These are phyloP conservation scores for Drosophila simulans DNA, from an alignment of 1,140 invertebrate genomes.

Conservation along the genomic window DNA sequence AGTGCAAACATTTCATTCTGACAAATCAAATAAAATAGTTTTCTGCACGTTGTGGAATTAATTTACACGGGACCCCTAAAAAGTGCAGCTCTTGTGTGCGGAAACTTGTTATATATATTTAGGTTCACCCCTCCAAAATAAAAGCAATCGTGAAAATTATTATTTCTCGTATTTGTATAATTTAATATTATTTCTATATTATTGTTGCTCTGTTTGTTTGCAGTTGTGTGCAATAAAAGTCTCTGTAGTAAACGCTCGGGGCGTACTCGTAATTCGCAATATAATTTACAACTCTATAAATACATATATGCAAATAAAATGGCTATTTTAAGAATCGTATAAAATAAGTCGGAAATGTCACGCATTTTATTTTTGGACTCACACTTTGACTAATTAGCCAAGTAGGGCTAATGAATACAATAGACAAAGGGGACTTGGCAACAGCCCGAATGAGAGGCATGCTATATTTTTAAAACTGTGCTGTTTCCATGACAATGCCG, in stretches of 20 bases:
- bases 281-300: background rate
- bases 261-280: background rate
- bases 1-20: background rate
- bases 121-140: conserved; percentile 15
- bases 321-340: background rate
- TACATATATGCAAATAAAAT: background rate
- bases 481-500: background rate
- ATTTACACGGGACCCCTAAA: conserved; percentile 3
- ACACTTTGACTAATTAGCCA: conserved; percentile 5
- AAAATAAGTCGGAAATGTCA: background rate
- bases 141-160: conserved; percentile 18
- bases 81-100: conserved; percentile 19
- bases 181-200: conserved; percentile 11
- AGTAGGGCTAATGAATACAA: background rate
- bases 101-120: conserved; percentile 23
- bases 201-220: conserved; percentile 2
- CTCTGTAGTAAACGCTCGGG: background rate
- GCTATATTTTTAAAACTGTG: too few species aligned
- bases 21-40: conserved; percentile 2
- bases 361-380: conserved; percentile 4
- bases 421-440: background rate
- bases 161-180: background rate
- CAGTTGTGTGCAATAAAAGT: background rate
- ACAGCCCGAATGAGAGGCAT: background rate
- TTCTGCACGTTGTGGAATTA: background rate